A percentile compares a stretch with the other conserved stretches of the same genome.
Conservation (phyloP, 64 coral and sea anemone species). For the Montipora cactus region DNA sequence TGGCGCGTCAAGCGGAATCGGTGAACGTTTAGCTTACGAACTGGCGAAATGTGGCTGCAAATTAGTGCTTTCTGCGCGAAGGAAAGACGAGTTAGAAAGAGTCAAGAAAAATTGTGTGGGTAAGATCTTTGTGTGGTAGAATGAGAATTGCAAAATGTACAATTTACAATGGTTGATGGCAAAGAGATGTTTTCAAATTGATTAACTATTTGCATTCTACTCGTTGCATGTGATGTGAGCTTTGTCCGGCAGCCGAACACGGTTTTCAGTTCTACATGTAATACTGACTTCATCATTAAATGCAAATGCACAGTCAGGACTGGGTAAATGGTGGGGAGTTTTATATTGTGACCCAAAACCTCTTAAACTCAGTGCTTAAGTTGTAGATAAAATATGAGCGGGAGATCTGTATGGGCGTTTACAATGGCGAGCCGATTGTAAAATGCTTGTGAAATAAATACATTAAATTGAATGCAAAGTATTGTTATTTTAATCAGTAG, state of each 20-base stretch:
- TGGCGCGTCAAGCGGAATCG: constrained; percentile 78
- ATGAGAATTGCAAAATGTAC: not conserved
- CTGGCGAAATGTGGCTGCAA: constrained; percentile 80
- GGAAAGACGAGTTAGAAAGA: constrained; percentile 79
- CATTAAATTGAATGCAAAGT: too few relatives aligned
- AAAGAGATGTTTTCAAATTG: not conserved
- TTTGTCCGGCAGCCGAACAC: not conserved
- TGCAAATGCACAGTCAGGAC: too few relatives aligned
- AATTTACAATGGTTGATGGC: not conserved
- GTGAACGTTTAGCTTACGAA: constrained; percentile 73
- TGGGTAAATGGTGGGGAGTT: too few relatives aligned
- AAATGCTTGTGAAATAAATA: too few relatives aligned
- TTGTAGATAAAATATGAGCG: too few relatives aligned
- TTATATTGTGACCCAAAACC: too few relatives aligned
- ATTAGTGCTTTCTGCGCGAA: constrained; percentile 69
- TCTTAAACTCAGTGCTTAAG: too few relatives aligned
- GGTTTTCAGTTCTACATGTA: too few relatives aligned
- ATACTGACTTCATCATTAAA: too few relatives aligned
- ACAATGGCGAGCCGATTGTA: too few relatives aligned
- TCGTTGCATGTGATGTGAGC: not conserved
- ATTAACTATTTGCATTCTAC: not conserved
- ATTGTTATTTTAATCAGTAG: too few relatives aligned
- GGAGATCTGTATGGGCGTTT: too few relatives aligned
- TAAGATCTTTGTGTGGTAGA: constrained; percentile 1
- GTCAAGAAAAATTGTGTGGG: constrained; percentile 78